Evolutionary conservation across 2,888 invertebrate genomes (phyloP), one percentile per base, ranked within the genome.

Genomic region (Salpingus planirostris): DNA sequence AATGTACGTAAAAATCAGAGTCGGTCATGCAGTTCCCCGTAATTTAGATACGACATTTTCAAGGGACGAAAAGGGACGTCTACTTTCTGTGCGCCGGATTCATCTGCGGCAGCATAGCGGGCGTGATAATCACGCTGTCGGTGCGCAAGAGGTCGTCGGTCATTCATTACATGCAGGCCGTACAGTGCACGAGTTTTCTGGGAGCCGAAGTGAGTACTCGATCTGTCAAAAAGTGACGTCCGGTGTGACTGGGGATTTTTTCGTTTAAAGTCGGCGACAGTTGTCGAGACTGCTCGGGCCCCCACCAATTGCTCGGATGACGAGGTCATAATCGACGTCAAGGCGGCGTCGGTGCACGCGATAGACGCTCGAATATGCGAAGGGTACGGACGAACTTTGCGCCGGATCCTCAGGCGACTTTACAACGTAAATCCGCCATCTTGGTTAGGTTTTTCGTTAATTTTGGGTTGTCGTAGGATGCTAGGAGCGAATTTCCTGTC

Each of bases 261-360:
- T 45, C 31, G 33, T 31, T 53, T 56, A 26, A 43, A 76, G 75
- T 68, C 70, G 26, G 67, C 72, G 24, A 60, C 66, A 24, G 55
- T 71, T 40, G 64, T 71, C 33, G 73, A 76, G 43, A 71, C 73
- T 49, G 64, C 64, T 11, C 60, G 64, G 48, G 67, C 71, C 34
- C 76, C 76, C 11, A 58, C 57, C 23, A 63, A 72, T 25, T 64
- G 67, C 43, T 62, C 57, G 18, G 64, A 70, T 1, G 66, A 74
- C 50, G 73, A 76, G 37, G 59, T 78, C 27, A 53, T 78, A 33
- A 65, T 78, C 22, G 70, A 72, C 63, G 76, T 78, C 2, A 73
- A 73, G 57, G 74, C 76, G 26, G 70, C 71, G 7, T 72, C 76
- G 3, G 60, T 78, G 12, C 73, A 76, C 46, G 53, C 67, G 24